Evolutionary conservation across 2,888 invertebrate genomes (phyloP).

Genomic region (Xiphydria camelus): DNA sequence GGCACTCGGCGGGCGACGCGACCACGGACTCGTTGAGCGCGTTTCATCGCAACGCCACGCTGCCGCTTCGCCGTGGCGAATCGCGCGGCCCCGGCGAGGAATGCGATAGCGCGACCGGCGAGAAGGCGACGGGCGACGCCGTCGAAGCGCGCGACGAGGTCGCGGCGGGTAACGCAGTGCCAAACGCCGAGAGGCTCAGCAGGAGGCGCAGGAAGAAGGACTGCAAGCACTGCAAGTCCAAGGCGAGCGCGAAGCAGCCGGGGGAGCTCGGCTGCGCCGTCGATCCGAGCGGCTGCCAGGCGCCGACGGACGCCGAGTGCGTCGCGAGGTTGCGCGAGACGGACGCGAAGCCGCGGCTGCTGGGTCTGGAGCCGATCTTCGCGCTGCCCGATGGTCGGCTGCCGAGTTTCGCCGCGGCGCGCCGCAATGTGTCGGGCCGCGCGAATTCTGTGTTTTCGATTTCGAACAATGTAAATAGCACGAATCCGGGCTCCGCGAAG

Average conservation of each 20-base stretch:
- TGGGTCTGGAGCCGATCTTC: slow-evolving; percentile 27
- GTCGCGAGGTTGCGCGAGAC: not conserved
- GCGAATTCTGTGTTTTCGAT: slow-evolving; percentile 8
- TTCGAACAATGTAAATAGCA: slow-evolving; percentile 10
- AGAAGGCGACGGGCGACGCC: slow-evolving; percentile 20
- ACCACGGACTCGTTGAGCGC: slow-evolving; percentile 9
- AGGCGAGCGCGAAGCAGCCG: slow-evolving; percentile 11
- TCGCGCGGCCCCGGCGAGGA: slow-evolving; percentile 38
- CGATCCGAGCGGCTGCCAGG: not conserved
- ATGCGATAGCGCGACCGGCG: slow-evolving; percentile 1
- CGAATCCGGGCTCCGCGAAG: slow-evolving; percentile 18
- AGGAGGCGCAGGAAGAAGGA: slow-evolving; percentile 49
- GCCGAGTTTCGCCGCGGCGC: slow-evolving; percentile 19
- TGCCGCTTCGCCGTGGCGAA: slow-evolving; percentile 39
- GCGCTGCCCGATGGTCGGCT: slow-evolving; percentile 21
- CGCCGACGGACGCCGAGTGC: not conserved
- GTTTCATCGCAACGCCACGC: slow-evolving; percentile 44
- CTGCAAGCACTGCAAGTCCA: slow-evolving; percentile 48
- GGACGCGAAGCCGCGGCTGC: not conserved
- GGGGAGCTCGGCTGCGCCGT: slow-evolving; percentile 1
- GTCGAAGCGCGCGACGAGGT: slow-evolving; percentile 3
- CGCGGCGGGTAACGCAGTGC: not conserved
- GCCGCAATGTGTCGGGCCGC: slow-evolving; percentile 18
- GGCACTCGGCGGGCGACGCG: not conserved
- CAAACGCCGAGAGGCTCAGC: not conserved